Evolutionary conservation across 37 sponge, comb jelly and placozoan genomes (phyloP).

Genomic region (Eunapius fragilis): DNA sequence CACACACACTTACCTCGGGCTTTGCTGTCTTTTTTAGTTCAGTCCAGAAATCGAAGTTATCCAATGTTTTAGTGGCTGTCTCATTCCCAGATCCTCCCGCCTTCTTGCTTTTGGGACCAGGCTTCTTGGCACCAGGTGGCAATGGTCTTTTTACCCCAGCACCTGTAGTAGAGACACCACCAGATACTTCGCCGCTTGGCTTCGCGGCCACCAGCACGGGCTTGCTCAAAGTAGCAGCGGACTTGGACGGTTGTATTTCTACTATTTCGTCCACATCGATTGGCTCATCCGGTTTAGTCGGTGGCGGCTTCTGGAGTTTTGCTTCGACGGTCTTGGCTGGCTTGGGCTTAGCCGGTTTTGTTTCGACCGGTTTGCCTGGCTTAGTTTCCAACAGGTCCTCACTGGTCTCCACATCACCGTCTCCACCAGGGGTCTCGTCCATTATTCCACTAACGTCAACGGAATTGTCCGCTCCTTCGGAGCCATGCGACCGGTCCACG

Average conservation of each 20-base stretch:
- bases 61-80: neutral
- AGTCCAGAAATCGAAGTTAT: neutral
- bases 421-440: neutral
- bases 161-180: neutral
- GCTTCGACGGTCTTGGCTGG: neutral
- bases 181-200: neutral
- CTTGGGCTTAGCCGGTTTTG: neutral
- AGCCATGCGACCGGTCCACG: neutral
- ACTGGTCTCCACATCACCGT: neutral
- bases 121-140: neutral
- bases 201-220: neutral
- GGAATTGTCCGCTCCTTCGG: slow-evolving; percentile 1
- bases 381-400: neutral
- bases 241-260: neutral
- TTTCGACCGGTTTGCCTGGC: neutral
- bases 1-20: neutral
- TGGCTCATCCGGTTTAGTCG: neutral
- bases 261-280: neutral
- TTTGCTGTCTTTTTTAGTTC: neutral
- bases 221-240: neutral
- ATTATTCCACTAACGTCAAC: neutral
- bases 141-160: neutral
- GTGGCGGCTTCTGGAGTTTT: neutral
- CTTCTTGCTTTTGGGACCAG: neutral
- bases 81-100: neutral